Base-by-base conservation (phyloP, 2,113 vertebrate genomes). In the Myotis lucifugus region DNA sequence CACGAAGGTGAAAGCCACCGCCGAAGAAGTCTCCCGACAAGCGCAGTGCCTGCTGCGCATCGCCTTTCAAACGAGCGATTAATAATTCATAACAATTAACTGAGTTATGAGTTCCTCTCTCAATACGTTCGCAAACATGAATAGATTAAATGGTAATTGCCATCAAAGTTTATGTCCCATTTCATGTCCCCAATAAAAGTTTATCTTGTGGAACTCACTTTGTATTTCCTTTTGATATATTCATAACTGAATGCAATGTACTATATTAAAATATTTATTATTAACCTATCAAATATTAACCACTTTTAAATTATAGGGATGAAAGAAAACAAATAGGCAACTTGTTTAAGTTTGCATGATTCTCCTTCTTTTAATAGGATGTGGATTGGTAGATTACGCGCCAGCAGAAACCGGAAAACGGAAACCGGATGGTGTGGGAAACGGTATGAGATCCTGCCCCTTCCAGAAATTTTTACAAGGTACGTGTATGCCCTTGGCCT, bases 231-330 rank as follows among this genome's bases (percentile, higher is more conserved):
- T 97, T 97, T 97, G 97, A 98, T 98, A 96, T 98, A 97, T 95
- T 98, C 96, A 96, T 96, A 98, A 97, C 96, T 0, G 64, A 97
- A 96, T 96, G 96, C 97, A 98, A 98, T 98, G 98, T 93, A 96
- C 90, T 98, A 85, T 98, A 98, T 98, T 98, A 98, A 98, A 98
- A 98, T 98, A 98, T 98, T 98, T 98, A 98, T 98, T 97, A 98
- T 95, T 95, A 96, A 93, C 93, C 76, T 97, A 98, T 98, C 96
- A 98, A 98, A 98, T 98, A 98, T 98, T 98, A 98, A 98, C 84
- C 32, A 96, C 96, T 98, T 98, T 88, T 6, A 98, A 98, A 98
- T 98, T 96, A 96, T 98, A 94, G 72, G 91, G 96, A 96, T 95
- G 93, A 95, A 97, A 96, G 96, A 98, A 98, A 98, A 98, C 98